Evolutionary conservation across 2,888 invertebrate genomes (phyloP), one percentile per base, ranked within the genome.

Genomic region (Melinaea menophilus): DNA sequence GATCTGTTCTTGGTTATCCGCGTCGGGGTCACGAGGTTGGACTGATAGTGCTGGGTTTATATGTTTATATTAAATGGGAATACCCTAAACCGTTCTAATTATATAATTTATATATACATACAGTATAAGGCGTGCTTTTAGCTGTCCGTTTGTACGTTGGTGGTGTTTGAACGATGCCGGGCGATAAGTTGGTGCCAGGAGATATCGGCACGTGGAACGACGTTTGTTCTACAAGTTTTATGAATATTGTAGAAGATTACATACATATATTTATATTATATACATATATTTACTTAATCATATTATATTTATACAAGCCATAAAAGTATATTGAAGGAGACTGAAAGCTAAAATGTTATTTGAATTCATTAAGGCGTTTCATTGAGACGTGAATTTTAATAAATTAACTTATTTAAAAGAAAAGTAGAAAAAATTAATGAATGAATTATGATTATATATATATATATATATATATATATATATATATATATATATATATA

Each of bases 121-220:
- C 90, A 69, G 79, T 76, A 69, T 79, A 90, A 1, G 90, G 90
- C 4, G 90, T 90, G 67, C 90, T 90, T 69, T 87, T 90, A 4
- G 90, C 84, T 3, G 82, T 75, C 56, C 90, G 78, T 72, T 88
- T 90, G 75, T 81, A 87, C 2, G 84, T 79, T 33, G 89, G 88
- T 54, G 87, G 83, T 5, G 81, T 75, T 71, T 88, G 88, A 56
- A 89, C 78, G 77, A 80, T 89, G 62, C 75, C 82, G 3, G 88
- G 88, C 5, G 90, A 90, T 55, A 88, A 75, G 71, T 88, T 84
- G 66, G 67, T 78, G 65, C 79, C 78, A 4, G 90, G 88, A 35
- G 90, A 90, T 68, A 88, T 86, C 13, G 86, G 84, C 54, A 89
- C 80, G 75, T 77, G 84, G 78, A 89, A 90, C 55, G 90, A 87